Evolutionary conservation across 2,888 invertebrate species (phyloP).

Genomic region (Eristalis pertinax): DNA sequence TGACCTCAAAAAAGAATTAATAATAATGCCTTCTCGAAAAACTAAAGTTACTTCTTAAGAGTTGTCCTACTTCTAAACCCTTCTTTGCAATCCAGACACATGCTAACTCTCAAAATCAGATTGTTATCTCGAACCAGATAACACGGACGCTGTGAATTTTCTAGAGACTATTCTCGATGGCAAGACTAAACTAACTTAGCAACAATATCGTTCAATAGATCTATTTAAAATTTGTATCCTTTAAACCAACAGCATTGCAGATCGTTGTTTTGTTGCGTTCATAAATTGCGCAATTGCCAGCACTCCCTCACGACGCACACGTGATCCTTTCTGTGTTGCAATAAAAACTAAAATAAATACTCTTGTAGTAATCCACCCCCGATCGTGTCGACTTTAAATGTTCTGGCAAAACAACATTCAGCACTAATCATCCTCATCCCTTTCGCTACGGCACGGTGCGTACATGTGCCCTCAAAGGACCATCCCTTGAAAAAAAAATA

Average conservation of each 20-base stretch:
- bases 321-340: not conserved
- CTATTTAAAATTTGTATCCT: not conserved
- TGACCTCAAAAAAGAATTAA: too few relatives aligned
- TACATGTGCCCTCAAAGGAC: not conserved
- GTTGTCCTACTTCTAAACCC: too few relatives aligned
- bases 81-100: too few relatives aligned
- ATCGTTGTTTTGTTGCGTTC: too few relatives aligned
- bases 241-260: not conserved
- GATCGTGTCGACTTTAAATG: conserved; percentile 48
- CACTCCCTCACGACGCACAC: not conserved
- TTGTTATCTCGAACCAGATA: too few relatives aligned
- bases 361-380: conserved; percentile 43
- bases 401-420: conserved; percentile 58
- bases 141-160: too few relatives aligned
- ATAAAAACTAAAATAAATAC: not conserved
- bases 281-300: conserved; percentile 19
- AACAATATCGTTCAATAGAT: too few relatives aligned
- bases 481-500: conserved; percentile 37
- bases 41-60: too few relatives aligned
- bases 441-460: conserved; percentile 34
- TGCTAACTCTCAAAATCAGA: too few relatives aligned
- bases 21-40: too few relatives aligned
- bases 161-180: too few relatives aligned
- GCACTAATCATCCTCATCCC: conserved; percentile 50
- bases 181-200: too few relatives aligned